A percentile compares a stretch with the other conserved stretches of the same genome.
Conservation (phyloP, 2,888 invertebrate species). For the Hirtodrosophila trivittata region DNA sequence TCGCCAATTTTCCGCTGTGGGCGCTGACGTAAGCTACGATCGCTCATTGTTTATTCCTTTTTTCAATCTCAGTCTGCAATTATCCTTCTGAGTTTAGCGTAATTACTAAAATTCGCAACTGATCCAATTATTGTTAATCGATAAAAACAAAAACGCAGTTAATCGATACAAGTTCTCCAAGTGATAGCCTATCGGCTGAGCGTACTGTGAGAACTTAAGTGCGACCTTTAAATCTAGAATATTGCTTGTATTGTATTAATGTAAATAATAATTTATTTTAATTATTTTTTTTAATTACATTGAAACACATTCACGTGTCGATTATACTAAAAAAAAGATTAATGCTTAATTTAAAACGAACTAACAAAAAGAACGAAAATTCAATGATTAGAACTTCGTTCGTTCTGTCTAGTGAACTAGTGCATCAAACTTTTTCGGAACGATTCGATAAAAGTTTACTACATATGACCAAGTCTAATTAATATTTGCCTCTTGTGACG, state of each 20-base stretch:
- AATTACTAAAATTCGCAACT: too few species aligned
- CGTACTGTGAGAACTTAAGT: too few species aligned
- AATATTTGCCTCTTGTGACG: constrained; percentile 34
- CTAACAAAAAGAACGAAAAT: too few species aligned
- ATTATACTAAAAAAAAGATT: too few species aligned
- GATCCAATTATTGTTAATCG: background rate
- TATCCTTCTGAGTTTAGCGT: background rate
- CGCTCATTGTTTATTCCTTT: constrained; percentile 33
- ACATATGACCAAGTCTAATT: constrained; percentile 36
- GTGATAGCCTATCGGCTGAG: too few species aligned
- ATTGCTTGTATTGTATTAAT: too few species aligned
- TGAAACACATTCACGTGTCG: too few species aligned
- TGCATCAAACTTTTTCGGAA: too few species aligned
- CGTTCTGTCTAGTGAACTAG: background rate
- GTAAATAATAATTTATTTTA: too few species aligned
- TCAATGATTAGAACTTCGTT: background rate
- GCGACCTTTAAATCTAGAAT: too few species aligned
- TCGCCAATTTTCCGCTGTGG: constrained; percentile 56
- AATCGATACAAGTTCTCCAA: too few species aligned
- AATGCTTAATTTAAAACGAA: background rate
- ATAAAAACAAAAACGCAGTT: background rate
- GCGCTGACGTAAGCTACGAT: constrained; percentile 60
- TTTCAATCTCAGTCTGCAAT: background rate
- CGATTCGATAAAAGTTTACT: constrained; percentile 1
- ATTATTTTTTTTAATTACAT: too few species aligned